Evolutionary conservation across 2,113 vertebrate genomes (phyloP), one percentile per base, ranked within the genome.

Genomic region (Cynoglossus semilaevis): DNA sequence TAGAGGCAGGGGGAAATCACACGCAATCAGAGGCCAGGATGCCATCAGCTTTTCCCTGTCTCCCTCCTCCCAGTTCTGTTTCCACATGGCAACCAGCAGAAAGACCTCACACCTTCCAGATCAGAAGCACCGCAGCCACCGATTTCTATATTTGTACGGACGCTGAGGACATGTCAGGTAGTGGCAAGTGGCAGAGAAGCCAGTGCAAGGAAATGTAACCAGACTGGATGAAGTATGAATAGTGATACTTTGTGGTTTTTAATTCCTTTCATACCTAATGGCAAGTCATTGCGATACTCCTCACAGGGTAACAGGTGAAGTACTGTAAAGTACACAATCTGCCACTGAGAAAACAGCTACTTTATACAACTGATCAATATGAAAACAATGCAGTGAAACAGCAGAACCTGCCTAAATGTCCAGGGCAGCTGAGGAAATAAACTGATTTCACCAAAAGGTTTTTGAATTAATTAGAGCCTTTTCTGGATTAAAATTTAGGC

Each of bases 1-100:
- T 60, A 74, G 61, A 82, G 83, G 41, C 64, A 41, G 51, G 48
- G 47, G 63, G 61, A 55, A 80, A 77, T 76, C 58, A 50, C 75
- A 8, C 46, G 4, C 51, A 71, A 68, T 79, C 70, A 77, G 54
- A 64, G 19, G 55, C 74, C 52, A 76, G 71, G 57, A 74, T 54
- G 51, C 52, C 60, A 57, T 81, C 78, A 75, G 76, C 76, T 65
- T 70, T 34, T 67, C 83, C 43, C 18, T 66, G 38, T 10, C 50
- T 4, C 50, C 66, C 45, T 56, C 59, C 46, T 46, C 60, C 59
- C 46, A 38, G 5, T 34, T 51, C 34, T 29, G 61, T 45, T 35
- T 46, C 51, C 47, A 53, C 38, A 52, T 7, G 1, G 29, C 57
- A 76, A 70, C 52, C 18, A 34, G 55, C 58, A 50, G 1, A 55